Evolutionary conservation across 2,888 invertebrate genomes (phyloP).

Genomic region (Amphipyra berbera): DNA sequence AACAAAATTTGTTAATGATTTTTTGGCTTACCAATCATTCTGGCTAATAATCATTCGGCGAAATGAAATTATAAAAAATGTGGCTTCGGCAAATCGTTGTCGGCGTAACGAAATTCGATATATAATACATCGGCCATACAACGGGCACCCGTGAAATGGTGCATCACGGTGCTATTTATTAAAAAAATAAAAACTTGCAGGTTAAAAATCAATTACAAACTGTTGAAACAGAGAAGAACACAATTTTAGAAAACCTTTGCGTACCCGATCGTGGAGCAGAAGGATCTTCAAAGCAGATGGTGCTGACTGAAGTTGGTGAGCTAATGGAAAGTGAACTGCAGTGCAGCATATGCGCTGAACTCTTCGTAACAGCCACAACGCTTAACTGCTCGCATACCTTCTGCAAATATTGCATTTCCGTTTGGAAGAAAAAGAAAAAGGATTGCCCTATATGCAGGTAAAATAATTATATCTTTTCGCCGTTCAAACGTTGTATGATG

Average conservation of each 20-base stretch:
- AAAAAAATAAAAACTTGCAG: constrained; percentile 52
- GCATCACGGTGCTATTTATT: too few relatives aligned
- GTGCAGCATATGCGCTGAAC: constrained; percentile 93
- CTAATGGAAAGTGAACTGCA: constrained; percentile 93
- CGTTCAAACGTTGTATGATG: neutral
- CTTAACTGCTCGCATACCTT: constrained; percentile 94
- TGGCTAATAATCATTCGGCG: too few relatives aligned
- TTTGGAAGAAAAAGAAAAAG: constrained; percentile 92
- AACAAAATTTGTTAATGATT: too few relatives aligned
- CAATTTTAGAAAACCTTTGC: constrained; percentile 69
- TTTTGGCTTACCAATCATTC: too few relatives aligned
- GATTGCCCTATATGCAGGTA: constrained; percentile 93
- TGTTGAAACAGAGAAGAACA: constrained; percentile 76
- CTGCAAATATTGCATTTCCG: constrained; percentile 92
- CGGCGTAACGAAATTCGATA: too few relatives aligned
- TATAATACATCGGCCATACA: too few relatives aligned
- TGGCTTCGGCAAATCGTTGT: too few relatives aligned
- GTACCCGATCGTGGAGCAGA: constrained; percentile 52
- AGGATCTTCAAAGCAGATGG: constrained; percentile 67
- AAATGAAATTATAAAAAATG: too few relatives aligned
- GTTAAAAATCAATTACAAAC: constrained; percentile 73
- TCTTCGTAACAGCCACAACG: constrained; percentile 92
- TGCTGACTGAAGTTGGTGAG: constrained; percentile 83
- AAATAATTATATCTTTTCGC: constrained; percentile 8
- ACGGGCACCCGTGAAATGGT: too few relatives aligned